phyloP scores from a whole-genome alignment of 2,888 invertebrate species.

The Germaria angustata region DNA sequence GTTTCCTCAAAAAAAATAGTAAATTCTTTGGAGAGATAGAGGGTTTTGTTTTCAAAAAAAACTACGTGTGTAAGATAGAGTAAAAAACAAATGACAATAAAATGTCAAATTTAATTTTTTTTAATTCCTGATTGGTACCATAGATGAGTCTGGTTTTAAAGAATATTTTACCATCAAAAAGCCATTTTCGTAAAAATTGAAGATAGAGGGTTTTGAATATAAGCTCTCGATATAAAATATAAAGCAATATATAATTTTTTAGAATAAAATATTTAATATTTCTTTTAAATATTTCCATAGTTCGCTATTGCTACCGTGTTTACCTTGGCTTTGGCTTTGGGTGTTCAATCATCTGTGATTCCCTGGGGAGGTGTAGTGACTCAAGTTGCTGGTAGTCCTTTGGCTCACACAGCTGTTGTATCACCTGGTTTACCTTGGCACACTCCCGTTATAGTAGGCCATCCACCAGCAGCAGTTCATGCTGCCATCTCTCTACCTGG shows the following conservation, averaged over 20 bases:
- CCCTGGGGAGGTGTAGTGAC: conserved; percentile 71
- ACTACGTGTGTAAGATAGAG: too few species aligned
- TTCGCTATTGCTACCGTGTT: conserved; percentile 74
- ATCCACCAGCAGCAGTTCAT: conserved; percentile 43
- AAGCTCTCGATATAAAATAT: neutral
- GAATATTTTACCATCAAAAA: too few species aligned
- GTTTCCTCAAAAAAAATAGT: too few species aligned
- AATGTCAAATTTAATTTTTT: too few species aligned
- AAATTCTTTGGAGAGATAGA: too few species aligned
- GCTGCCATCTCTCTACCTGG: conserved; percentile 30
- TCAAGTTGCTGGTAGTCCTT: conserved; percentile 69
- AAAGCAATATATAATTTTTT: neutral
- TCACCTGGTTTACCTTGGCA: conserved; percentile 59
- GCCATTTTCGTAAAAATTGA: too few species aligned
- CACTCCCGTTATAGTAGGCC: conserved; percentile 16
- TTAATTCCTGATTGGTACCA: too few species aligned
- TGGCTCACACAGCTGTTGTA: conserved; percentile 73
- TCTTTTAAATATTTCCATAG: conserved; percentile 66
- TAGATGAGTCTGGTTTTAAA: too few species aligned
- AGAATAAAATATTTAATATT: too few species aligned
- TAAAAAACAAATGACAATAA: too few species aligned
- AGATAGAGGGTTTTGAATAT: too few species aligned
- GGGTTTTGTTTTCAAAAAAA: too few species aligned
- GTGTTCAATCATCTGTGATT: conserved; percentile 75
- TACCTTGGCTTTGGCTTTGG: conserved; percentile 77